These are phyloP conservation scores for Ctenopoma multispine DNA, from an alignment of 2,797 vertebrate genomes.

Conservation along the genomic window DNA sequence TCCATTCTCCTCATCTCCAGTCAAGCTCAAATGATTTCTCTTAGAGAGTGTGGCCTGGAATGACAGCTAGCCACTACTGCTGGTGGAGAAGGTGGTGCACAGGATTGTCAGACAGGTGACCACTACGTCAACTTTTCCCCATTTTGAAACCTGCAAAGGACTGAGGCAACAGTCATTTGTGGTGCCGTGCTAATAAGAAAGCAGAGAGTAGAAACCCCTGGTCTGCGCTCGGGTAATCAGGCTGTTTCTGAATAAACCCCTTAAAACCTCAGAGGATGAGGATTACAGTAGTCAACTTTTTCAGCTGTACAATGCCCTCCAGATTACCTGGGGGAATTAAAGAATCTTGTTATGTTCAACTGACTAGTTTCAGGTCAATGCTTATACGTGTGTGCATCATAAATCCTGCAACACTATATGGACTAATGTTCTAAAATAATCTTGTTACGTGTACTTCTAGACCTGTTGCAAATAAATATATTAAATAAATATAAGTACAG, in stretches of 20 bases:
- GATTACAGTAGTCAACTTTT: conserved; percentile 68
- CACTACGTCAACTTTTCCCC: conserved; percentile 47
- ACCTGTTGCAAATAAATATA: background rate
- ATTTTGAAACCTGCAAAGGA: conserved; percentile 8
- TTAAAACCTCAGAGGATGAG: conserved; percentile 51
- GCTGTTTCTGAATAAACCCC: conserved; percentile 53
- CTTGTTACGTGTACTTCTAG: too few relatives aligned
- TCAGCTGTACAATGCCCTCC: conserved; percentile 60
- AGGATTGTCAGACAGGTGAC: conserved; percentile 61
- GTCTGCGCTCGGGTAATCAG: conserved; percentile 45
- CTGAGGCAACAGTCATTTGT: conserved; percentile 39
- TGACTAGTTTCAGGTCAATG: conserved; percentile 52
- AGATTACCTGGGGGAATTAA: conserved; percentile 70
- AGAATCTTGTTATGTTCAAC: conserved; percentile 49
- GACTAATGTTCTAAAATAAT: too few relatives aligned
- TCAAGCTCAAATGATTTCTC: conserved; percentile 78
- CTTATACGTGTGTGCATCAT: conserved; percentile 37
- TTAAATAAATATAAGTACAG: too few relatives aligned
- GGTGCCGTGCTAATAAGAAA: conserved; percentile 49
- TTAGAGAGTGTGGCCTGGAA: conserved; percentile 48
- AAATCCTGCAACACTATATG: too few relatives aligned
- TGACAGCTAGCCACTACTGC: conserved; percentile 48
- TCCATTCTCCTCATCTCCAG: conserved; percentile 78
- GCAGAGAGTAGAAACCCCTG: conserved; percentile 33
- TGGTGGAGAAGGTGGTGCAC: conserved; percentile 10